Conservation (phyloP, 2,113 vertebrate genomes). For the Marmota flaviventris region DNA sequence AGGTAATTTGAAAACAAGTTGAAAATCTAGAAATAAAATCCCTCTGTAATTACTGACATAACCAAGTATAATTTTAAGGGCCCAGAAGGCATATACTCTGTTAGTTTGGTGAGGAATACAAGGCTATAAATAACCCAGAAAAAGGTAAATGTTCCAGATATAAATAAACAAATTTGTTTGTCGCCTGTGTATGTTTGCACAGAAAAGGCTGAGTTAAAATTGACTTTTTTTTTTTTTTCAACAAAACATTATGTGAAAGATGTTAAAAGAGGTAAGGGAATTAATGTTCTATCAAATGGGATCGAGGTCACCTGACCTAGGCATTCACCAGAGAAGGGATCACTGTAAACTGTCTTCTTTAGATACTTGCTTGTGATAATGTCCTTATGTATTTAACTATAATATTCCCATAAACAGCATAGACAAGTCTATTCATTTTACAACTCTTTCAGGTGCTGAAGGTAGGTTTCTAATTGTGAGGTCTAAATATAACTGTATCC, state of each 20-base stretch:
- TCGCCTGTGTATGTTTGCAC: background rate
- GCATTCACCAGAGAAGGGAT: background rate
- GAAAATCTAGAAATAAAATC: conserved; percentile 41
- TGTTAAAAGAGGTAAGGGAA: background rate
- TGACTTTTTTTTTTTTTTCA: background rate
- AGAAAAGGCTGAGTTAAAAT: conserved; percentile 6
- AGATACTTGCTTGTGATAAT: background rate
- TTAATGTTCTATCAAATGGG: background rate
- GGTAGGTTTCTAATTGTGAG: background rate
- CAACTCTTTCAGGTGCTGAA: background rate
- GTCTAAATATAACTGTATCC: background rate
- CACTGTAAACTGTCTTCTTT: background rate
- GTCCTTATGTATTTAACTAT: background rate
- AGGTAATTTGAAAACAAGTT: conserved; percentile 21
- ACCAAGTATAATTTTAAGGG: background rate
- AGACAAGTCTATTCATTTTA: background rate
- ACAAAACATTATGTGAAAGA: background rate
- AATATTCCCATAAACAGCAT: background rate
- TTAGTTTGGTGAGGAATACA: background rate
- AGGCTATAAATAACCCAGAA: background rate
- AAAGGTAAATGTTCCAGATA: background rate
- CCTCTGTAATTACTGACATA: background rate
- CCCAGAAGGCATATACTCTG: background rate
- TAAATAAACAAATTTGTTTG: background rate
- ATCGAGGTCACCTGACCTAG: background rate